These are phyloP conservation scores for Takifugu ocellatus DNA, from an alignment of 2,797 vertebrate genomes.

Conservation along the genomic window DNA sequence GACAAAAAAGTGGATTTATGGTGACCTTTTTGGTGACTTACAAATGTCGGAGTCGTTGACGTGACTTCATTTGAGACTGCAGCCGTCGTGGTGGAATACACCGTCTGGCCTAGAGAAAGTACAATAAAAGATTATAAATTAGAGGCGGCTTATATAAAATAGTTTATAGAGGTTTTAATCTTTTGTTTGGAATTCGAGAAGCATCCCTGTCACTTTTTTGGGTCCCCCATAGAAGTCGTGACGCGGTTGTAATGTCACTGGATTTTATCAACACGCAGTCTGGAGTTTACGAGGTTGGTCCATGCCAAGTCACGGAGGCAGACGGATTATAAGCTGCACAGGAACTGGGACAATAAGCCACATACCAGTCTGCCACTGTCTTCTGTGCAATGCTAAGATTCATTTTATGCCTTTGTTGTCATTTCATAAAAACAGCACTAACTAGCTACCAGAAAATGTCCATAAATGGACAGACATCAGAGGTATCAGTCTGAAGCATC, in stretches of 20 bases:
- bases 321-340: conserved; percentile 30
- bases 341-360: conserved; percentile 34
- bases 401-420: conserved; percentile 48
- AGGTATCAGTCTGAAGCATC: conserved; percentile 31
- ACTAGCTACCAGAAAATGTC: conserved; percentile 36
- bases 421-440: conserved; percentile 42
- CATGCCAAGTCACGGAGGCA: conserved; percentile 29
- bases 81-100: conserved; percentile 54
- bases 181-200: conserved; percentile 3
- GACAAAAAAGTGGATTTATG: no score
- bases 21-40: conserved; percentile 48
- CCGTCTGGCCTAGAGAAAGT: conserved; percentile 58
- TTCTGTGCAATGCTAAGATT: conserved; percentile 24
- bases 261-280: conserved; percentile 36
- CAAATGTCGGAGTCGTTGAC: conserved; percentile 54
- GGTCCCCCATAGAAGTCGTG: conserved; percentile 23
- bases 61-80: conserved; percentile 42
- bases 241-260: conserved; percentile 30
- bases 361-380: conserved; percentile 20
- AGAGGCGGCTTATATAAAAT: not conserved
- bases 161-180: not conserved
- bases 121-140: conserved; percentile 14
- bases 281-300: conserved; percentile 32
- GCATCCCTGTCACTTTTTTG: conserved; percentile 9
- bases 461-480: conserved; percentile 54